Percentiles rank a stretch among this genome's conserved stretches.
phyloP scores from a whole-genome alignment of 2,797 vertebrate genomes.

The Acrossocheilus fasciatus region DNA sequence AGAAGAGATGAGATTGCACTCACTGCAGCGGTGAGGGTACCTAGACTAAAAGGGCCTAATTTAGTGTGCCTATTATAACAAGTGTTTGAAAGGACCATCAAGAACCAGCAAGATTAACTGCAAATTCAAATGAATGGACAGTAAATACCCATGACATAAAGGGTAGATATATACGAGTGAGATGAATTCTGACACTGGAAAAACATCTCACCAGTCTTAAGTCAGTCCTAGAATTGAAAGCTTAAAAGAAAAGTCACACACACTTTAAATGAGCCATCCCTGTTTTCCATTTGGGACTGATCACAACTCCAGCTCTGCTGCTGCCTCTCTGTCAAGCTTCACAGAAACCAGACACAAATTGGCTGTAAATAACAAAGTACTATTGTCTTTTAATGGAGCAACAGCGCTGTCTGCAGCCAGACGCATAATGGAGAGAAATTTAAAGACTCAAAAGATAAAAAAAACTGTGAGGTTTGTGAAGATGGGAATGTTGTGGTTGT shows the following conservation, averaged over 20 bases:
- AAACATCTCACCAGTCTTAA: slow-evolving; percentile 24
- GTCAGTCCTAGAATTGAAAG: slow-evolving; percentile 9
- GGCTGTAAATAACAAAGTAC: slow-evolving; percentile 43
- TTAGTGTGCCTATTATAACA: slow-evolving; percentile 2
- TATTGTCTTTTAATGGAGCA: slow-evolving; percentile 48
- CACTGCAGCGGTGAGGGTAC: slow-evolving; percentile 9
- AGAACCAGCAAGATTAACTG: not conserved
- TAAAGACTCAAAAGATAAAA: slow-evolving; percentile 28
- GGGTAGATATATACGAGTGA: not conserved
- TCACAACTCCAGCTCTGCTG: slow-evolving; percentile 20
- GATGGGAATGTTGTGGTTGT: slow-evolving; percentile 8
- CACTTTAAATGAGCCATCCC: slow-evolving; percentile 35
- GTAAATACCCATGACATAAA: slow-evolving; percentile 3
- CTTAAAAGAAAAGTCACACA: slow-evolving; percentile 28
- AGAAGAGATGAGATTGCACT: slow-evolving; percentile 10
- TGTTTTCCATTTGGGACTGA: slow-evolving; percentile 30
- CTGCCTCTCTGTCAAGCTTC: slow-evolving; percentile 6
- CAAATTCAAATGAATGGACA: slow-evolving; percentile 24
- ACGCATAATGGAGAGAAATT: slow-evolving; percentile 21
- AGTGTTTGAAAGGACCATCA: not conserved
- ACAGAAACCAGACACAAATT: slow-evolving; percentile 42
- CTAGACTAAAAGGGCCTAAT: slow-evolving; percentile 11
- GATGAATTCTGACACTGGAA: not conserved
- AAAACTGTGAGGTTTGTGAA: not conserved
- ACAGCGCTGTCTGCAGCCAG: slow-evolving; percentile 18